phyloP scores from a whole-genome alignment of 1,140 invertebrate genomes.

The Pogonomyrmex barbatus region DNA sequence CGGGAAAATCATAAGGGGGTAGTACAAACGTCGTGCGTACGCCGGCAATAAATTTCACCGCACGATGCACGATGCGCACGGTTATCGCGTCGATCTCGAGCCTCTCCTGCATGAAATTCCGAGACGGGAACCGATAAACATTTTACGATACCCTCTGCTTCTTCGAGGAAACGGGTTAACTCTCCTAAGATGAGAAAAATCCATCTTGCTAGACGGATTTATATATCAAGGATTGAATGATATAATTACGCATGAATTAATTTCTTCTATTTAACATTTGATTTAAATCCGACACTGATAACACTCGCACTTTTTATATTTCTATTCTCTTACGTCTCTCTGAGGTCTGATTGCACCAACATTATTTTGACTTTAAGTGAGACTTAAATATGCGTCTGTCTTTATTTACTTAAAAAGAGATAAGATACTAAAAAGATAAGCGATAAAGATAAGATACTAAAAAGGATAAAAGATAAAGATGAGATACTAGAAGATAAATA shows the following conservation, averaged over 20 bases:
- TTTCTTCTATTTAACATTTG: neutral
- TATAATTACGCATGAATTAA: neutral
- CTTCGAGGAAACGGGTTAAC: neutral
- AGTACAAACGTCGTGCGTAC: conserved; percentile 46
- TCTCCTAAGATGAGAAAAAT: no score
- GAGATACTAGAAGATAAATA: no score
- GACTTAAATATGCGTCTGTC: no score
- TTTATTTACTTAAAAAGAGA: no score
- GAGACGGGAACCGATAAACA: conserved; percentile 32
- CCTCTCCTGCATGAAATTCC: neutral
- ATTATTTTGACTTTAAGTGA: no score
- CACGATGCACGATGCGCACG: conserved; percentile 31
- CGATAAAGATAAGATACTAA: no score
- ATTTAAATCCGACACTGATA: neutral
- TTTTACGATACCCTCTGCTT: conserved; percentile 27
- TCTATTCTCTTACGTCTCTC: neutral
- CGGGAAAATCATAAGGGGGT: conserved; percentile 52
- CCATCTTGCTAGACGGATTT: neutral
- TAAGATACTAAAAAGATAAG: no score
- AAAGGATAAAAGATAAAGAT: no score
- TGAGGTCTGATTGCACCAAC: no score
- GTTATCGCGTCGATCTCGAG: conserved; percentile 47
- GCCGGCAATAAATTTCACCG: conserved; percentile 41
- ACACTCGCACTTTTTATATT: neutral
- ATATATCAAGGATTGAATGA: neutral